Conservation (phyloP, 1,140 invertebrate genomes). For the Tetramorium parvispinum region DNA sequence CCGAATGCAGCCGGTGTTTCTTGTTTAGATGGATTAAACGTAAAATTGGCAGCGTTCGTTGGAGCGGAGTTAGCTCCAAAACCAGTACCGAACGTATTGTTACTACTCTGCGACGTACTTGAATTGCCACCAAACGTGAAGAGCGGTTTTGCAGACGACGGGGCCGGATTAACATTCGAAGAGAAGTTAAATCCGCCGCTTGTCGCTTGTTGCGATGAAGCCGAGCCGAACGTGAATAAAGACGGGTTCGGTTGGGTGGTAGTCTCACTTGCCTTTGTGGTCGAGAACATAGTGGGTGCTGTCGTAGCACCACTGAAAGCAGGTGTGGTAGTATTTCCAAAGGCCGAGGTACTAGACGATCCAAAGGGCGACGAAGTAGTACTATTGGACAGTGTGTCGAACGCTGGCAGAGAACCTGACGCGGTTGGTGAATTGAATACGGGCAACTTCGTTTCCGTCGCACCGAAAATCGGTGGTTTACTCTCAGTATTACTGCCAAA, state of each 20-base stretch:
- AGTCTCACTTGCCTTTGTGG: slow-evolving; percentile 66
- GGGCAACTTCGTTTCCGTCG: slow-evolving; percentile 67
- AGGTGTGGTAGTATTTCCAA: slow-evolving; percentile 62
- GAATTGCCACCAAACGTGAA: slow-evolving; percentile 68
- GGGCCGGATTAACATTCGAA: slow-evolving; percentile 51
- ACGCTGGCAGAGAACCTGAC: slow-evolving; percentile 58
- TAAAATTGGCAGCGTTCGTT: slow-evolving; percentile 67
- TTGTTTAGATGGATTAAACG: slow-evolving; percentile 78
- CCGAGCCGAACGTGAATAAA: slow-evolving; percentile 74
- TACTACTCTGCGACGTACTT: slow-evolving; percentile 41
- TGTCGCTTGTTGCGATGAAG: slow-evolving; percentile 51
- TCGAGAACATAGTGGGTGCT: slow-evolving; percentile 67
- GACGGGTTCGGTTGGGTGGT: slow-evolving; percentile 42
- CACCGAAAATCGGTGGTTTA: slow-evolving; percentile 72
- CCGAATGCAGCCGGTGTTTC: slow-evolving; percentile 73
- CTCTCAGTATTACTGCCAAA: slow-evolving; percentile 67
- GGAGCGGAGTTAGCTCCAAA: slow-evolving; percentile 61
- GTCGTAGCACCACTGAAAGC: slow-evolving; percentile 53
- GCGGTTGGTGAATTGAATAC: slow-evolving; percentile 57
- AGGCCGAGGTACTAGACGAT: slow-evolving; percentile 46
- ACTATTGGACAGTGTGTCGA: slow-evolving; percentile 59
- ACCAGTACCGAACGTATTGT: slow-evolving; percentile 66
- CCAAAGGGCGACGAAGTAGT: slow-evolving; percentile 54
- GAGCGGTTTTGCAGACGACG: slow-evolving; percentile 59
- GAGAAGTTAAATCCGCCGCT: slow-evolving; percentile 73